Conservation (phyloP, 1,140 invertebrate genomes). For the Macrostomum lignano region DNA sequence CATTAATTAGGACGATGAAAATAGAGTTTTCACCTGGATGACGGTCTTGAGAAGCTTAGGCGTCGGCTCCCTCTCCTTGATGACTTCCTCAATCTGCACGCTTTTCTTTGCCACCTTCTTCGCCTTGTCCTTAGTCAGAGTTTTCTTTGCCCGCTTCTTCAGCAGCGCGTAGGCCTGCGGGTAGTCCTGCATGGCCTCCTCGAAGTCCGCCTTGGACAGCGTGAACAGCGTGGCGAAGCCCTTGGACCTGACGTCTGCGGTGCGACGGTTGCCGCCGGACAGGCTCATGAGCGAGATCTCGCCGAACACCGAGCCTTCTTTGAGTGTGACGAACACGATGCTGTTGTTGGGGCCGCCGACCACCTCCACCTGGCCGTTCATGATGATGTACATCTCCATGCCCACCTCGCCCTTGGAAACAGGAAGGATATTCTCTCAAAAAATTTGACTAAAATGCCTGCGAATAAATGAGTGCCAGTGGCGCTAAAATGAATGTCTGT, state of each 20-base stretch:
- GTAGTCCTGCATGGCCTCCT: conserved; percentile 57
- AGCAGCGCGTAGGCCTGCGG: conserved; percentile 58
- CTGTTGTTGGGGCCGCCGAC: conserved; percentile 37
- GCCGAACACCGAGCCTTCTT: conserved; percentile 67
- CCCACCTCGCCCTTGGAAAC: conserved; percentile 50
- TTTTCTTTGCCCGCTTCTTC: conserved; percentile 46
- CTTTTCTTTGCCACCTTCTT: too few species aligned
- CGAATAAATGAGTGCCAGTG: too few species aligned
- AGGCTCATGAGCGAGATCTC: conserved; percentile 64
- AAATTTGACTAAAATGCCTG: background rate
- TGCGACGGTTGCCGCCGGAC: conserved; percentile 54
- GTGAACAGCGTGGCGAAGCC: conserved; percentile 72
- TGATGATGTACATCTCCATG: conserved; percentile 80
- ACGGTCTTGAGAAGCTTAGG: too few species aligned
- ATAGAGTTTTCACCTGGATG: too few species aligned
- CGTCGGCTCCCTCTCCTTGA: too few species aligned
- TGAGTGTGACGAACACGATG: conserved; percentile 48
- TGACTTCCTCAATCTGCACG: too few species aligned
- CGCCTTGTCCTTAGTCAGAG: too few species aligned
- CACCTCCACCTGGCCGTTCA: conserved; percentile 54
- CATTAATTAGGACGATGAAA: too few species aligned
- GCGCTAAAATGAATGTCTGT: too few species aligned
- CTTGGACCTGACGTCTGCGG: conserved; percentile 59
- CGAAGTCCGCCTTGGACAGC: conserved; percentile 53
- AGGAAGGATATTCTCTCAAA: conserved; percentile 1